These are phyloP conservation scores for Limnephilus auricula DNA, from an alignment of 2,888 invertebrate genomes.

Conservation along the genomic window DNA sequence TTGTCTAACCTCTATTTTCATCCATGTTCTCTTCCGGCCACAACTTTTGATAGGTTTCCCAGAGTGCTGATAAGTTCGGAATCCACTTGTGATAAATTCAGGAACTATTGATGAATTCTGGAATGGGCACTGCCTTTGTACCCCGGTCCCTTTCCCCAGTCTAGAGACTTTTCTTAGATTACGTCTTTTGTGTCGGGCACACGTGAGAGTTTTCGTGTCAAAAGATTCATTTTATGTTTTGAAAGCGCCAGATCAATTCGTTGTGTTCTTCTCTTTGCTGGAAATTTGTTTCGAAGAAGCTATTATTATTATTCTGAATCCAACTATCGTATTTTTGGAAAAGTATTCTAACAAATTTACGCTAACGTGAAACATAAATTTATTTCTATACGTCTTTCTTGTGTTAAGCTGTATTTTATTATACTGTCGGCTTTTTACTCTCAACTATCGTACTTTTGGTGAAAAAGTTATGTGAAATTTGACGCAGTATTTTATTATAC, in stretches of 20 bases:
- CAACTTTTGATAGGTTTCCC: background rate
- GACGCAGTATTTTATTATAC: no score
- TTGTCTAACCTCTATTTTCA: background rate
- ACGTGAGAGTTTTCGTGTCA: slow-evolving; percentile 7
- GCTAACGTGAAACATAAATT: background rate
- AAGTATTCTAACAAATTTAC: background rate
- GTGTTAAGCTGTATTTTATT: background rate
- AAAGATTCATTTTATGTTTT: background rate
- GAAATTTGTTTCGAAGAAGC: background rate
- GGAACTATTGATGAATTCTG: slow-evolving; percentile 2
- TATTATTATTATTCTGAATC: slow-evolving; percentile 18
- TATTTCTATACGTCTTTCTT: background rate
- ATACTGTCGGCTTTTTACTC: no score
- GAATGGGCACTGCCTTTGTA: background rate
- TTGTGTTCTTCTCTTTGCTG: background rate
- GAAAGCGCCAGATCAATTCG: background rate
- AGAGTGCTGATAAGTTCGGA: background rate
- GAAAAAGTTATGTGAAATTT: no score
- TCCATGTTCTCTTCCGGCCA: background rate
- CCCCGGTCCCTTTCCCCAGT: background rate
- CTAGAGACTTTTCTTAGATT: background rate
- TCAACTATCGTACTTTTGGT: no score
- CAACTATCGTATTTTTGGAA: background rate
- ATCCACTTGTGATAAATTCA: background rate
- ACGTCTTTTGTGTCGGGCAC: background rate